Evolutionary conservation across 1,140 invertebrate species (phyloP).

Genomic region (Conus betulinus): DNA sequence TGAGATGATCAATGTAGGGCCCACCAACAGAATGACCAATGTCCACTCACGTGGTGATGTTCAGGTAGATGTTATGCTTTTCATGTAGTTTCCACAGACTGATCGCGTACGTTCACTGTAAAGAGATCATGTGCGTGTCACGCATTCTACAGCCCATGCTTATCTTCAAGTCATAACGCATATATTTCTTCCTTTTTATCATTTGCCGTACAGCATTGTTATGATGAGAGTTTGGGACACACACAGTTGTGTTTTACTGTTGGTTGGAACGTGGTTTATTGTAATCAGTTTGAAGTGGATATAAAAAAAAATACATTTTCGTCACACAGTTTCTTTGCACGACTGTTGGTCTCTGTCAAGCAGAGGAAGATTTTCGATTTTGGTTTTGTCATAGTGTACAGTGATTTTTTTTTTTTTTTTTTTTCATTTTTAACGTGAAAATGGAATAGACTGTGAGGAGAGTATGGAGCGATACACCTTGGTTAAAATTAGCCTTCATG

Average conservation of each 20-base stretch:
- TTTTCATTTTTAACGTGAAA: not conserved
- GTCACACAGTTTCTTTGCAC: not conserved
- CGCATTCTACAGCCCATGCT: too few relatives aligned
- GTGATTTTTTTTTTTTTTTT: not conserved
- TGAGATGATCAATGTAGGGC: not conserved
- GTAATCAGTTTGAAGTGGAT: not conserved
- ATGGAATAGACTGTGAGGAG: not conserved
- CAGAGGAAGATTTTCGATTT: not conserved
- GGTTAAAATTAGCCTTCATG: not conserved
- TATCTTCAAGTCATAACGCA: too few relatives aligned
- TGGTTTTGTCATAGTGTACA: not conserved
- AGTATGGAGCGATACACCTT: not conserved
- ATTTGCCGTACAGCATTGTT: too few relatives aligned
- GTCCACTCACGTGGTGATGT: too few relatives aligned
- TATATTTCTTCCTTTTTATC: too few relatives aligned
- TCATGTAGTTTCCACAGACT: not conserved
- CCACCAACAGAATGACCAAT: not conserved
- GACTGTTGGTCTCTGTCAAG: not conserved
- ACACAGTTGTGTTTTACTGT: not conserved
- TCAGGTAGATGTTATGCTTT: not conserved
- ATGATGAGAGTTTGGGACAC: too few relatives aligned
- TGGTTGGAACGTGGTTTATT: not conserved
- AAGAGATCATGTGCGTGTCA: too few relatives aligned
- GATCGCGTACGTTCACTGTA: too few relatives aligned
- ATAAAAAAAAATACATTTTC: not conserved